These are phyloP conservation scores for Mycalesis mineus DNA, from an alignment of 2,888 invertebrate species.

Conservation along the genomic window DNA sequence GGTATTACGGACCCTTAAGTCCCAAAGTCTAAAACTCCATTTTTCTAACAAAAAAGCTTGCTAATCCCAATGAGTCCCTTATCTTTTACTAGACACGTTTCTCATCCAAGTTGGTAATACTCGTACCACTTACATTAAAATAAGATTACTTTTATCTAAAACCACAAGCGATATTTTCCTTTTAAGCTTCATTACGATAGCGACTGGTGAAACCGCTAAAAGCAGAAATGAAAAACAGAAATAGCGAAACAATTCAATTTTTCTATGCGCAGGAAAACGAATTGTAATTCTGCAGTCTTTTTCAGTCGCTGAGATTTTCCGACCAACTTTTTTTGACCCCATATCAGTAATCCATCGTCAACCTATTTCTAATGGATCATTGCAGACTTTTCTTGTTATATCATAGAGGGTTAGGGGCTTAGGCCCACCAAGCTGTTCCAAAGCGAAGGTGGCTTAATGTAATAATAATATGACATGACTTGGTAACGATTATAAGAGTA, in stretches of 20 bases:
- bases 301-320: not conserved
- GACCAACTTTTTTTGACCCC: not conserved
- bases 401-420: too few species aligned
- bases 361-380: too few species aligned
- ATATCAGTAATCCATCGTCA: not conserved
- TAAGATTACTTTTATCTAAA: not conserved
- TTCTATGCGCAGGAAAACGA: not conserved
- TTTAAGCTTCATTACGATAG: not conserved
- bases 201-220: not conserved
- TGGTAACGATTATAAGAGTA: too few species aligned
- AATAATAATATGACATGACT: too few species aligned
- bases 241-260: not conserved
- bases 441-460: too few species aligned
- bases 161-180: not conserved
- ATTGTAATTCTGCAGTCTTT: not conserved
- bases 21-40: not conserved
- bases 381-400: too few species aligned
- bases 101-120: not conserved
- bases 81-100: not conserved
- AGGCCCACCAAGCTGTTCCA: too few species aligned
- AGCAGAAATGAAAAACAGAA: not conserved
- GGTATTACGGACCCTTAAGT: not conserved
- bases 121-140: not conserved
- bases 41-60: not conserved
- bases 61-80: not conserved